Evolutionary conservation across 1,140 invertebrate genomes (phyloP), one percentile per base, ranked within the genome.

Genomic region (Habropoda laboriosa): DNA sequence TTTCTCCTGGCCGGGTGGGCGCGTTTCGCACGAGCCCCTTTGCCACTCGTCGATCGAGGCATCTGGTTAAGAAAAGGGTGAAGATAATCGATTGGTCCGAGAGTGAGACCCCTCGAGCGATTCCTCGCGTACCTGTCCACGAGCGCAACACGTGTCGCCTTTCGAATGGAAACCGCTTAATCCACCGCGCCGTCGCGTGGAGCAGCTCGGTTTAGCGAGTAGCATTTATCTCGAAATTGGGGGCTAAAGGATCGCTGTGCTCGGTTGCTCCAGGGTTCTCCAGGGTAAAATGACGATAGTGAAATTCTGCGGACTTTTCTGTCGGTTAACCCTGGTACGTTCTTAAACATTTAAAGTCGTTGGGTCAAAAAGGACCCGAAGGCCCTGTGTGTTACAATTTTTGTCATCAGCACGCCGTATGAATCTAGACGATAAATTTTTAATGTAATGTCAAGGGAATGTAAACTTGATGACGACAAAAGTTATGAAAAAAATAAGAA

Each of bases 11-110:
- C 58, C 68, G 68, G 81, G 87, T 86, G 86, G 83, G 53, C 73
- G 61, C 60, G 71, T 84, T 83, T 79, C 30, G 68, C 75, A 78
- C 76, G 60, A 74, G 81, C 75, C 85, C 85, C 61, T 88, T 85
- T 85, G n/a, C n/a, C n/a, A n/a, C 85, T 81, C 83, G 82, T 89
- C n/a, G 82, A 86, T 85, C 85, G 74, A 85, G n/a, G 76, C 80
- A 81, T 82, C 81, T 68, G 85, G 70, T 83, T 87, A 90, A 88
- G 85, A 88, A 90, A 89, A 89, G 87, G 90, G 89, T 90, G 86
- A 88, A 91, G 86, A 89, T 89, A 91, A 92, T 90, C 88, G 88
- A 92, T 92, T 83, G 61, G 55, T 64, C 27, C 38, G 63, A 70
- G n/a, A n/a, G n/a, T n/a, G n/a, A 53, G 38, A 60, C 71, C 78